Evolutionary conservation across 1,140 invertebrate species (phyloP), one percentile per base, ranked within the genome.

Genomic region (Dysdera silvatica): DNA sequence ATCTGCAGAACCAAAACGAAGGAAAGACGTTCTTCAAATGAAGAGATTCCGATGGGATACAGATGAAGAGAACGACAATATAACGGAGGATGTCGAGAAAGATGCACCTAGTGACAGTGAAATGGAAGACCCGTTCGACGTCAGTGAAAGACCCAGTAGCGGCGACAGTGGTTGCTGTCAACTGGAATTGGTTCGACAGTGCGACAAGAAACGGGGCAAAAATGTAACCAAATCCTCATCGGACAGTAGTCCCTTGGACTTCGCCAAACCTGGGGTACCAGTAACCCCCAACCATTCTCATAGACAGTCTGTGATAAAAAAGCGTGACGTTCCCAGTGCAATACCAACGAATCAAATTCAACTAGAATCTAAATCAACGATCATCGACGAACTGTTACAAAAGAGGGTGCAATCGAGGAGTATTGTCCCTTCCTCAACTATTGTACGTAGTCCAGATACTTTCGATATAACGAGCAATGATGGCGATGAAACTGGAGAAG

Each of bases 151-250:
- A 40, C 64, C 64, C n/a, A 60, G 56, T 41, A 66, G 64, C 23
- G 64, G 64, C 0, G 64, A 66, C 35, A 66, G 64, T 41, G 64
- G 64, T 8, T 65, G 56, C 40, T 37, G n/a, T n/a, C n/a, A n/a
- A n/a, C n/a, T n/a, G n/a, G n/a, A n/a, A n/a, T n/a, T n/a, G n/a
- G n/a, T 37, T 18, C 18, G 10, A 37, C 35, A 18, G 18, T 37
- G 35, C 10, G 35, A 37, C 35, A 18, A 10, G n/a, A n/a, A n/a
- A n/a, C n/a, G n/a, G n/a, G n/a, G n/a, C n/a, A 14, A 28, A 6
- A 26, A 24, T 4, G 4, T 23, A 16, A 7, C 4, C 16, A 23
- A n/a, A n/a, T n/a, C n/a, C n/a, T n/a, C n/a, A n/a, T n/a, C n/a
- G n/a, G n/a, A n/a, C n/a, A 48, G 10, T 26, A 12, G 20, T 40